Conservation (phyloP, 2,797 vertebrate genomes). For the Somateria mollissima region DNA sequence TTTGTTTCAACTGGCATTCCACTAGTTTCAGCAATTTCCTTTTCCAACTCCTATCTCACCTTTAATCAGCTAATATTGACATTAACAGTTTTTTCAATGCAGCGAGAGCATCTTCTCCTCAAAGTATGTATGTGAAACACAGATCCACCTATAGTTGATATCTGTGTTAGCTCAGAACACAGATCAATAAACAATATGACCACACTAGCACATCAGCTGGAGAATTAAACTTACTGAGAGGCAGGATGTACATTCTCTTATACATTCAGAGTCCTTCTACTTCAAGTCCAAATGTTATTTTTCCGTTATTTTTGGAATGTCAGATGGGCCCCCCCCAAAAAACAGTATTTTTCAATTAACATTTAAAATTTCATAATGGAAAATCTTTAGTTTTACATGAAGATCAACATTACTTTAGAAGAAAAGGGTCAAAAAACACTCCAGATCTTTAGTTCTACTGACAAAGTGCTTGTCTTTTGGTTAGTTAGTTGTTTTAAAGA, state of each 20-base stretch:
- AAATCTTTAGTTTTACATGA: background rate
- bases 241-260: background rate
- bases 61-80: background rate
- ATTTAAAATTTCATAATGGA: background rate
- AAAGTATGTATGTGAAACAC: background rate
- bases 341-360: background rate
- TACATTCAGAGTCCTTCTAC: fast-evolving
- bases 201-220: fast-evolving
- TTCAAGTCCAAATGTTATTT: background rate
- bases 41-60: background rate
- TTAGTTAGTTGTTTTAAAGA: background rate
- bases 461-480: fast-evolving
- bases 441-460: background rate
- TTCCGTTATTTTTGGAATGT: background rate
- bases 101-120: background rate
- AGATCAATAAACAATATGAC: background rate
- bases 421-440: fast-evolving
- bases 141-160: fast-evolving
- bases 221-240: background rate
- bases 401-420: fast-evolving
- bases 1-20: background rate
- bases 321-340: background rate
- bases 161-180: background rate
- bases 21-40: background rate
- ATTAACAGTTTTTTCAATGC: background rate